Evolutionary conservation across 1,140 invertebrate genomes (phyloP).

Genomic region (Oreohelix idahoensis): DNA sequence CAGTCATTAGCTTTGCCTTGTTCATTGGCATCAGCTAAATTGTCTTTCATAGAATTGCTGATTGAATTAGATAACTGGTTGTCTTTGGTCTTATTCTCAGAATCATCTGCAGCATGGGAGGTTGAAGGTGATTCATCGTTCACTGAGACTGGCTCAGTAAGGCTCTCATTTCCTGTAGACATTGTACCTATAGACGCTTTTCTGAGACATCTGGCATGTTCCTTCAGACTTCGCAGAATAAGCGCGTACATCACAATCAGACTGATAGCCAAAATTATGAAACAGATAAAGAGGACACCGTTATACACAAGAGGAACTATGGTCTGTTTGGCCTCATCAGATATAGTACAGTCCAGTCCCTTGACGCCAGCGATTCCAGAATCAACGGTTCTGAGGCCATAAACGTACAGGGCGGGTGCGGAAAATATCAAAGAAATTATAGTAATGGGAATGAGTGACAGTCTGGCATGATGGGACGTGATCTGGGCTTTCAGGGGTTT

Average conservation of each 20-base stretch:
- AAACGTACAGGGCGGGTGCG: not conserved
- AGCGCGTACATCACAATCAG: not conserved
- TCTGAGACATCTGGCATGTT: not conserved
- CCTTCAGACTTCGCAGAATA: not conserved
- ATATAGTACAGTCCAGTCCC: not conserved
- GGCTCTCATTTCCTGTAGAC: not conserved
- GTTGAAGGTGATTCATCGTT: not conserved
- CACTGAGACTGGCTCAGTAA: not conserved
- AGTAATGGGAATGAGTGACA: not conserved
- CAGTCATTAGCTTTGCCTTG: too few relatives aligned
- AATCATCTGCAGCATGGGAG: not conserved
- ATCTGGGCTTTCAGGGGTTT: conserved; percentile 37
- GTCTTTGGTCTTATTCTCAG: not conserved
- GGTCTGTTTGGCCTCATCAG: not conserved
- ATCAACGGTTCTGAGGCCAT: not conserved
- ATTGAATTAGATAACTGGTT: not conserved
- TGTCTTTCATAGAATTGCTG: too few relatives aligned
- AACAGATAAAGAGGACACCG: not conserved
- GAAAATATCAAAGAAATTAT: not conserved
- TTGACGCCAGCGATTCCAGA: not conserved
- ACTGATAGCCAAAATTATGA: not conserved
- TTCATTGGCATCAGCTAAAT: too few relatives aligned
- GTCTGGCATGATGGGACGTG: not conserved
- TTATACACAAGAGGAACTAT: not conserved
- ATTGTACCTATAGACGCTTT: not conserved